Evolutionary conservation across 2,797 vertebrate species (phyloP).

Genomic region (Sebastes steindachneri): DNA sequence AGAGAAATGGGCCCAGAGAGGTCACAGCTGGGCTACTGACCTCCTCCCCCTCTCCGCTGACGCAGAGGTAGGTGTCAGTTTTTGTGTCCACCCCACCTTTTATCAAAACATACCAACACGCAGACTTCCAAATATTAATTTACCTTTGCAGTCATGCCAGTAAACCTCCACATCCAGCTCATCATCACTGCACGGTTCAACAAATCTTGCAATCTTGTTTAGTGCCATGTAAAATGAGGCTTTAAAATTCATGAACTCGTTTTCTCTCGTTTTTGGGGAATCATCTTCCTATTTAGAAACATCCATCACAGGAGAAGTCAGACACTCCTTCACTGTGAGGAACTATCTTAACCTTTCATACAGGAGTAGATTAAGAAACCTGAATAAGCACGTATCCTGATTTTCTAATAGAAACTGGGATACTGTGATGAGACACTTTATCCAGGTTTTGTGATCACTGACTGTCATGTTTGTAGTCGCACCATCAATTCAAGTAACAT

Average conservation of each 20-base stretch:
- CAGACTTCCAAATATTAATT: conserved; percentile 18
- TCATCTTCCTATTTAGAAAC: conserved; percentile 20
- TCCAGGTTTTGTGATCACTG: neutral
- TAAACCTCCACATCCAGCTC: conserved; percentile 57
- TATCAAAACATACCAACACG: conserved; percentile 6
- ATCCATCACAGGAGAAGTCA: neutral
- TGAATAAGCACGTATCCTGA: neutral
- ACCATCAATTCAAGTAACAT: neutral
- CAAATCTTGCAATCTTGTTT: conserved; percentile 60
- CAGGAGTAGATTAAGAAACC: neutral
- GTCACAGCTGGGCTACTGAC: conserved; percentile 83
- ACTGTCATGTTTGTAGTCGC: neutral
- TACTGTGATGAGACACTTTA: neutral
- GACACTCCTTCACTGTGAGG: neutral
- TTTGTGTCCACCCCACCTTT: conserved; percentile 7
- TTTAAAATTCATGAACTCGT: conserved; percentile 31
- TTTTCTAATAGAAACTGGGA: neutral
- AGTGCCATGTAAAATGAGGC: conserved; percentile 32
- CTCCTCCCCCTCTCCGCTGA: conserved; percentile 57
- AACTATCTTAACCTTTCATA: neutral
- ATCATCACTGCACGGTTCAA: conserved; percentile 51
- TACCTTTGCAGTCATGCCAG: conserved; percentile 44
- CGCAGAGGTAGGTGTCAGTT: conserved; percentile 3
- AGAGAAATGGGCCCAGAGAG: conserved; percentile 83
- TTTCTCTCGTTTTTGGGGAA: neutral